Conservation (phyloP, 2,113 vertebrate species). For the Xiphophorus maculatus region DNA sequence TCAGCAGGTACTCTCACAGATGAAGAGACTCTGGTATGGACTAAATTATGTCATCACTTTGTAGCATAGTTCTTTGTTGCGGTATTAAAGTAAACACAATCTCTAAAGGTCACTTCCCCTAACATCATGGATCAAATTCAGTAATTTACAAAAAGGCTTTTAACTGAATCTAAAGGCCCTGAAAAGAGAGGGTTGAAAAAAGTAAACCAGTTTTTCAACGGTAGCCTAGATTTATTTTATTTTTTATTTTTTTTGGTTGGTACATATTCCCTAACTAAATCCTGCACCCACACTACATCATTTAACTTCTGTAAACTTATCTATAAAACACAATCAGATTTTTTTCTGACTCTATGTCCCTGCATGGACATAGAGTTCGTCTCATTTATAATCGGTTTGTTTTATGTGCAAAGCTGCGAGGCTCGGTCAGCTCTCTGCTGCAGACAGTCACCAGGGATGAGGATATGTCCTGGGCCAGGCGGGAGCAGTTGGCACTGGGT, state of each 20-base stretch:
- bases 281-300: not conserved
- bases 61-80: not conserved
- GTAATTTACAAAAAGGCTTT: not conserved
- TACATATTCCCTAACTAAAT: not conserved
- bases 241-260: not conserved
- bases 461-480: slow-evolving; percentile 75
- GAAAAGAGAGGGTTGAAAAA: not conserved
- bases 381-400: not conserved
- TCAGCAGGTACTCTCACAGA: not conserved
- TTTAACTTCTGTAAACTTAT: not conserved
- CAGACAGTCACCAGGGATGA: slow-evolving; percentile 78
- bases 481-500: slow-evolving; percentile 78
- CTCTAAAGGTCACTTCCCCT: not conserved
- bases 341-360: not conserved
- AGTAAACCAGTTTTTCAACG: not conserved
- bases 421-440: slow-evolving; percentile 76
- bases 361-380: not conserved
- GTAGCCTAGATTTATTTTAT: too few species aligned
- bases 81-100: not conserved
- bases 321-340: not conserved
- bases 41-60: not conserved
- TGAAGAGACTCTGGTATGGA: not conserved
- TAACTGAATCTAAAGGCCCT: not conserved
- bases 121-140: not conserved
- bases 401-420: slow-evolving; percentile 68